A percentile compares a stretch with the other conserved stretches of the same genome.
Conservation (phyloP, 2,797 vertebrate genomes). For the Luscinia megarhynchos region DNA sequence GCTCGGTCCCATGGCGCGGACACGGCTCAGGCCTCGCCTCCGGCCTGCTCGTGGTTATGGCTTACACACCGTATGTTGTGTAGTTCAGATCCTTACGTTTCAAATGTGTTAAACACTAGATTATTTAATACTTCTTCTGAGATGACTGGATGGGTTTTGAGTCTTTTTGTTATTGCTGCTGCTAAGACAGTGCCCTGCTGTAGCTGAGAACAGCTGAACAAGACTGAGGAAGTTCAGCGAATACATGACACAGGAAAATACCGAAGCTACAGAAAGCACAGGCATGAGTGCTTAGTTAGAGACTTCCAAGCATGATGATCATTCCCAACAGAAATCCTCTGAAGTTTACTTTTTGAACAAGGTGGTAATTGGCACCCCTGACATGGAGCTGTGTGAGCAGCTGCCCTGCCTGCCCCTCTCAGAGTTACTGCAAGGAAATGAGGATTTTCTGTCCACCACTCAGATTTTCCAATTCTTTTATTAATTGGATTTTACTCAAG, state of each 20-base stretch:
- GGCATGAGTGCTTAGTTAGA: background rate
- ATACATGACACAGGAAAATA: background rate
- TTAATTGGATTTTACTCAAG: background rate
- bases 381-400: background rate
- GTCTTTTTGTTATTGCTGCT: background rate
- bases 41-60: background rate
- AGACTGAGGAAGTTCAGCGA: background rate
- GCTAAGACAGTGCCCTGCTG: background rate
- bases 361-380: background rate
- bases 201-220: background rate
- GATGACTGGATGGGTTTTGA: background rate
- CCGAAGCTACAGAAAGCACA: background rate
- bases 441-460: background rate
- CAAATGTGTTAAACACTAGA: background rate
- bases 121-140: background rate
- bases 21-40: rapidly evolving
- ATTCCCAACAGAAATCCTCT: background rate
- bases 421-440: background rate
- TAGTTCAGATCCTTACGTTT: background rate
- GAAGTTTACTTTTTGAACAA: background rate
- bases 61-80: rapidly evolving
- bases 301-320: background rate
- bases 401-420: background rate
- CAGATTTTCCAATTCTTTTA: background rate
- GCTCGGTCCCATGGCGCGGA: rapidly evolving